These are phyloP conservation scores for Heliconius melpomene DNA, from an alignment of 1,140 invertebrate species.

Conservation along the genomic window DNA sequence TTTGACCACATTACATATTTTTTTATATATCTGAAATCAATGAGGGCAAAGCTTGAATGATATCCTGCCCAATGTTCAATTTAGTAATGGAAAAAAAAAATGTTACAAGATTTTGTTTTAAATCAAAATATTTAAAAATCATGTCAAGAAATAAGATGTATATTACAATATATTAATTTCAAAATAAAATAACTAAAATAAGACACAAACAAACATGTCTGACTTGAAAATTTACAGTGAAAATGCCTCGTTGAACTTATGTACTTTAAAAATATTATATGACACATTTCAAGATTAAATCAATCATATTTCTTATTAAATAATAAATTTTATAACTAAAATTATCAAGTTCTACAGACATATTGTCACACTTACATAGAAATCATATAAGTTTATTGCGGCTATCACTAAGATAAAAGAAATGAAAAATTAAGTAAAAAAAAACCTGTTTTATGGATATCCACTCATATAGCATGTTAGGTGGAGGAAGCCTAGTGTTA, in stretches of 20 bases:
- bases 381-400: background rate
- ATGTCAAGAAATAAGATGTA: too few species aligned
- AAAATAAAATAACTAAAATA: background rate
- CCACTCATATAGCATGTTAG: too few species aligned
- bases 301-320: background rate
- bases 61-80: too few species aligned
- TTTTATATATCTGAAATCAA: too few species aligned
- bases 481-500: too few species aligned
- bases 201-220: background rate
- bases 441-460: too few species aligned
- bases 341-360: background rate
- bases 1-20: too few species aligned
- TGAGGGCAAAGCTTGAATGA: too few species aligned
- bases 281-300: background rate
- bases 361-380: background rate
- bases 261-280: background rate
- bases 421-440: background rate
- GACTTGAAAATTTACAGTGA: background rate
- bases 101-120: too few species aligned
- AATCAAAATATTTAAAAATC: too few species aligned
- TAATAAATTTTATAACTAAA: background rate
- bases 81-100: too few species aligned
- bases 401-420: background rate
- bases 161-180: too few species aligned
- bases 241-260: background rate